These are phyloP conservation scores for Limnephilus auricula DNA, from an alignment of 2,888 invertebrate species.

Conservation along the genomic window DNA sequence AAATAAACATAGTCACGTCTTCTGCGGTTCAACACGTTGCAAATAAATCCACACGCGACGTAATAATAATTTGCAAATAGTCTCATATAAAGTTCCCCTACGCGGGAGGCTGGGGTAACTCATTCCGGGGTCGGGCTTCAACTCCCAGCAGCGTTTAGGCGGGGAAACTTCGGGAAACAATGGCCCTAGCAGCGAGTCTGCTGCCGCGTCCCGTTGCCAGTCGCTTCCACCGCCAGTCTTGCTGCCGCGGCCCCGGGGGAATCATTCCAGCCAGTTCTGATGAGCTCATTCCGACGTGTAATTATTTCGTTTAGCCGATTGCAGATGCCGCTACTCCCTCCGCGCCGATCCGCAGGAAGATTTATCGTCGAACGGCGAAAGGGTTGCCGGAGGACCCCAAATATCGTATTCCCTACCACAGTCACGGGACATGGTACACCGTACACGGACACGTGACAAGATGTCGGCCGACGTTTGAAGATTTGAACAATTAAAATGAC, in stretches of 20 bases:
- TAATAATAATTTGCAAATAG: conserved; percentile 65
- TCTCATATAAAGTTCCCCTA: conserved; percentile 56
- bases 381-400: conserved; percentile 41
- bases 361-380: conserved; percentile 55
- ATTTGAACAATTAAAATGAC: conserved; percentile 27
- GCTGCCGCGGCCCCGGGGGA: conserved; percentile 60
- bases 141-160: conserved; percentile 63
- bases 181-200: conserved; percentile 20
- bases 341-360: conserved; percentile 53
- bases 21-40: conserved; percentile 53
- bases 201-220: background rate
- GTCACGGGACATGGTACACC: background rate
- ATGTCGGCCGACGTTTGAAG: conserved; percentile 65
- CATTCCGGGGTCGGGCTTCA: conserved; percentile 48
- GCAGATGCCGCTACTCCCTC: conserved; percentile 63
- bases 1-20: conserved; percentile 48
- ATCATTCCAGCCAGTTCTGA: conserved; percentile 64
- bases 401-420: conserved; percentile 19
- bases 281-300: conserved; percentile 67
- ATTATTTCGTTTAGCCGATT: conserved; percentile 67
- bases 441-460: conserved; percentile 11
- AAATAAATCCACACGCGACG: conserved; percentile 52
- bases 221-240: background rate
- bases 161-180: conserved; percentile 55
- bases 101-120: conserved; percentile 18